A percentile compares a stretch with the other conserved stretches of the same genome.
Conservation (phyloP, 2,888 invertebrate genomes). For the Acrobasis consociella region DNA sequence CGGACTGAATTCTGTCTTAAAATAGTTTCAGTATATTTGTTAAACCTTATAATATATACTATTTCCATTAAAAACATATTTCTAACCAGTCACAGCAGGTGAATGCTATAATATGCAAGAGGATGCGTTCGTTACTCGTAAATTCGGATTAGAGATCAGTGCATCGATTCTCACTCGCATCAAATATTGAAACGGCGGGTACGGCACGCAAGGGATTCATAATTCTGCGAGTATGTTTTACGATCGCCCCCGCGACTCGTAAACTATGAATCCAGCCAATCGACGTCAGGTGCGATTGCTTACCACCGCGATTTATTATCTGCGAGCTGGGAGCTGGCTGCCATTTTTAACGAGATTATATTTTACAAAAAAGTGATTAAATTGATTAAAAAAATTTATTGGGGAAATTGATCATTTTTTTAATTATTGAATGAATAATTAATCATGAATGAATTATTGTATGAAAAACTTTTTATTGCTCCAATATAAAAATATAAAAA, state of each 20-base stretch:
- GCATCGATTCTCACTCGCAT: conserved; percentile 71
- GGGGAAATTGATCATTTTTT: too few relatives aligned
- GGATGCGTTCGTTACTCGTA: conserved; percentile 40
- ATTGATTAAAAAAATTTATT: too few relatives aligned
- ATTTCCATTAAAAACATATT: too few relatives aligned
- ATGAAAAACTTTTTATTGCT: too few relatives aligned
- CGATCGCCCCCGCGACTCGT: conserved; percentile 57
- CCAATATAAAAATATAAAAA: too few relatives aligned
- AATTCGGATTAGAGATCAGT: conserved; percentile 57
- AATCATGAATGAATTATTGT: too few relatives aligned
- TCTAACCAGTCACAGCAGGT: neutral
- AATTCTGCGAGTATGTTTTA: conserved; percentile 61
- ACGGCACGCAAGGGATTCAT: conserved; percentile 65
- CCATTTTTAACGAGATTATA: neutral
- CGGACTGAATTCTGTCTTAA: too few relatives aligned
- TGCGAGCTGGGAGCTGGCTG: conserved; percentile 19
- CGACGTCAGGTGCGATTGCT: conserved; percentile 75
- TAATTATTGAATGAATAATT: too few relatives aligned
- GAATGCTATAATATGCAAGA: neutral
- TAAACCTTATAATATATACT: too few relatives aligned
- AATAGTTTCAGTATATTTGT: too few relatives aligned
- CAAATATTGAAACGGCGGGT: conserved; percentile 66
- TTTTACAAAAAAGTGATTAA: too few relatives aligned
- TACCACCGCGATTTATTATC: conserved; percentile 70
- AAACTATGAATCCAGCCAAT: conserved; percentile 75